Base-by-base conservation (phyloP, 2,888 invertebrate species). In the Aspidiotus rigidus region DNA sequence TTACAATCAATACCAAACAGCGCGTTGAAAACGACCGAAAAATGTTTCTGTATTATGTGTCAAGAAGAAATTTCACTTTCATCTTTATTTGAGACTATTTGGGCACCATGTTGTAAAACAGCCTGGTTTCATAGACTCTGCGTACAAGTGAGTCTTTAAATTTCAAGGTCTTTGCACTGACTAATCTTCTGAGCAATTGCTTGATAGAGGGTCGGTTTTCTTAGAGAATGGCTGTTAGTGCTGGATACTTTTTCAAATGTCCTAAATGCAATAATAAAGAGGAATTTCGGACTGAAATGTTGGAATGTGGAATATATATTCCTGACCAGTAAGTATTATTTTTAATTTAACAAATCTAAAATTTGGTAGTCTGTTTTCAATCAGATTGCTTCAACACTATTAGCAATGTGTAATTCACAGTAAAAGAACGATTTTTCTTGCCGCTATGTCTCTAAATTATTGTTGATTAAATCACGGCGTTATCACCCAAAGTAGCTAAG, bases 241-340 rank as follows among this genome's bases (percentile, higher is more conserved):
- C 90, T 0, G 93, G 92, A 0, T 88, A 91, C 74, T 90, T 88
- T 76, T 84, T 91, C 73, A 91, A 89, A 75, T 93, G 93, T 76
- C 92, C 93, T 0, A 78, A 90, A 0, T 93, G 89, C 74, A 91
- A 90, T 74, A 85, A 89, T 75, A 83, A 83, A 62, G 80, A 83
- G 0, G 76, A 77, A 2, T 90, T 90, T 78, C 81, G 84, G 69
- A 75, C 80, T 0, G 83, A 84, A 0, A 85, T 86, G 76, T 76
- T 85, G 16, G 76, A 79, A 0, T 83, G 82, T 76, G 92, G 93
- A 2, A 87, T 91, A 72, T 89, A 85, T 71, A 84, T 93, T 57
- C 92, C 92, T 0, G 69, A 67, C 61, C 61, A 60, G 71, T 71
- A 59, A 72, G 59, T n/a, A 53, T 10, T 49, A 10, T 28, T 2